Percentiles rank a stretch among this genome's conserved stretches.
These are phyloP conservation scores for Dinothrombium tinctorium DNA, from an alignment of 1,140 invertebrate genomes.

Conservation along the genomic window DNA sequence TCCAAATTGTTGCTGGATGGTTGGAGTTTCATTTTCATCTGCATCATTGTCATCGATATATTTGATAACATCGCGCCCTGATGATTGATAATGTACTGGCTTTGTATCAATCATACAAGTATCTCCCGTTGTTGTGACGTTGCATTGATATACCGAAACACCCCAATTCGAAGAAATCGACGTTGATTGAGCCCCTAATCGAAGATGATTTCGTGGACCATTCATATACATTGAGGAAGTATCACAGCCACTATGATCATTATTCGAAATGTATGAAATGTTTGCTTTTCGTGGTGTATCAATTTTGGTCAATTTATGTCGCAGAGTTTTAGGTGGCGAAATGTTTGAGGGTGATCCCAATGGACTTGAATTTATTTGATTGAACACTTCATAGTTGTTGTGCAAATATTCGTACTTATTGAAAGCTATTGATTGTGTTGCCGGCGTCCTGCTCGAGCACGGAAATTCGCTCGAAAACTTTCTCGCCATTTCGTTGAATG, in stretches of 20 bases:
- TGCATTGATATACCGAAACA: no score
- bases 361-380: no score
- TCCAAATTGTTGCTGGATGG: neutral
- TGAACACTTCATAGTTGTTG: no score
- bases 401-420: neutral
- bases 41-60: slow-evolving; percentile 22
- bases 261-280: slow-evolving; percentile 5
- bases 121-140: no score
- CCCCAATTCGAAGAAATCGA: no score
- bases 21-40: neutral
- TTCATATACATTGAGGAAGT: no score
- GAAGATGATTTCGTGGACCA: no score
- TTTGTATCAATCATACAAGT: no score
- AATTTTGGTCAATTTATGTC: neutral
- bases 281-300: neutral
- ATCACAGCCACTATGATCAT: no score
- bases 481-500: neutral
- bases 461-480: neutral
- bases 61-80: slow-evolving; percentile 17
- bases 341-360: neutral
- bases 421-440: no score
- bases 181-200: no score
- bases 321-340: neutral
- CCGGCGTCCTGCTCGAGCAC: neutral
- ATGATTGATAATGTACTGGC: no score